Percentiles rank a stretch among this genome's conserved stretches.
Conservation (phyloP, 2,888 invertebrate species). For the Thyatira batis region DNA sequence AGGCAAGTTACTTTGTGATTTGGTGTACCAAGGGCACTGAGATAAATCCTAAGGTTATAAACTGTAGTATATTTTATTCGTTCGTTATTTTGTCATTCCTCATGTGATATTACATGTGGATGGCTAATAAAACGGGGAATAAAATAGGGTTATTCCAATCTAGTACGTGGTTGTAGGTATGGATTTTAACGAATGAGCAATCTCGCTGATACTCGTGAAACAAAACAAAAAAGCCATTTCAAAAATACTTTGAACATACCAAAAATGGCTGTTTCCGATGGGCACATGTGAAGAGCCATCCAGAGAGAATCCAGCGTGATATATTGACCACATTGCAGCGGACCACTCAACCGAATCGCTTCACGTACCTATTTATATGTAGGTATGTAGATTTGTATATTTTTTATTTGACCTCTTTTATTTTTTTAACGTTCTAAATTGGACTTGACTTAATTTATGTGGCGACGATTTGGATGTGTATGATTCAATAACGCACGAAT, state of each 20-base stretch:
- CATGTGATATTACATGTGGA: too few species aligned
- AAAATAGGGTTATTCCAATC: too few species aligned
- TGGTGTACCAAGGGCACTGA: too few species aligned
- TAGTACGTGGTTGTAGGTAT: too few species aligned
- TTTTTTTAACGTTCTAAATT: too few species aligned
- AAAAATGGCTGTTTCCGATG: neutral
- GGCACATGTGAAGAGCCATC: constrained; percentile 6
- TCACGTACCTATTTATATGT: neutral
- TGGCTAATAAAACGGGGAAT: too few species aligned
- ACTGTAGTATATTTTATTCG: too few species aligned
- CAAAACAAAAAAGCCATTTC: neutral
- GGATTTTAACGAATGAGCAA: neutral
- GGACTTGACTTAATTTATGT: neutral
- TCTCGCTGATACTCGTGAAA: neutral
- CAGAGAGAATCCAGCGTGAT: constrained; percentile 7
- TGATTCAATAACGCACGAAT: too few species aligned
- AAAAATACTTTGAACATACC: neutral
- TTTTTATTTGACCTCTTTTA: neutral
- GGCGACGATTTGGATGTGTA: too few species aligned
- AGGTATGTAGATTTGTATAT: neutral
- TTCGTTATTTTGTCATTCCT: too few species aligned
- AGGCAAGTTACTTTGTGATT: too few species aligned
- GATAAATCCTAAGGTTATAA: too few species aligned
- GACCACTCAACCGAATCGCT: constrained; percentile 4
- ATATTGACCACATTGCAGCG: constrained; percentile 10